Conservation (phyloP, 2,113 vertebrate species). For the Perognathus longimembris region DNA sequence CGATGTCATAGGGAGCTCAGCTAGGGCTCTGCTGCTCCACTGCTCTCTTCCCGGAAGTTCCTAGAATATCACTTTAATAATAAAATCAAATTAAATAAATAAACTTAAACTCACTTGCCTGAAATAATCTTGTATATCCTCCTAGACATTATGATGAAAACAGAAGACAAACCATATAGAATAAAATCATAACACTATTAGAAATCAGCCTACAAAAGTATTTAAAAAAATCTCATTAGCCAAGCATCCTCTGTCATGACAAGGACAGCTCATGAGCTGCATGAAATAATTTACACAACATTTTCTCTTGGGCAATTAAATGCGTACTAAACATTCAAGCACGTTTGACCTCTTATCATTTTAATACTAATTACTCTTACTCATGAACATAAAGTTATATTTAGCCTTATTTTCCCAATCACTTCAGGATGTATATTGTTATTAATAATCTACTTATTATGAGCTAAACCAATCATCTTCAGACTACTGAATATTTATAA, state of each 20-base stretch:
- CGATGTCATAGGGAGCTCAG: no score
- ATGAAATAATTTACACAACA: slow-evolving; percentile 18
- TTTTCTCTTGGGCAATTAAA: neutral
- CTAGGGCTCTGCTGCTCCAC: no score
- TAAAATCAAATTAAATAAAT: no score
- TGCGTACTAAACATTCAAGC: neutral
- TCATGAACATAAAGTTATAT: neutral
- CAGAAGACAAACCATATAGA: neutral
- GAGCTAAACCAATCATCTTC: neutral
- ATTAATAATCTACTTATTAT: neutral
- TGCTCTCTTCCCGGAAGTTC: no score
- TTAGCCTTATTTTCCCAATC: neutral
- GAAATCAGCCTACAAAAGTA: neutral
- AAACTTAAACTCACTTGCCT: no score
- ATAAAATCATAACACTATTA: neutral
- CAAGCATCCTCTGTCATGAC: neutral
- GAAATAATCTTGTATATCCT: no score
- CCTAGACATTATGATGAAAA: neutral
- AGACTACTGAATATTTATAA: neutral
- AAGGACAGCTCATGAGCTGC: neutral
- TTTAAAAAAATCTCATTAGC: slow-evolving; percentile 22
- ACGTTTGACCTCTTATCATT: neutral
- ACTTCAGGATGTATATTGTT: neutral
- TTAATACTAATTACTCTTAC: neutral
- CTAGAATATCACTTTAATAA: no score